Evolutionary conservation across 2,888 invertebrate genomes (phyloP), one percentile per base, ranked within the genome.

Genomic region (Amaurobius ferox): DNA sequence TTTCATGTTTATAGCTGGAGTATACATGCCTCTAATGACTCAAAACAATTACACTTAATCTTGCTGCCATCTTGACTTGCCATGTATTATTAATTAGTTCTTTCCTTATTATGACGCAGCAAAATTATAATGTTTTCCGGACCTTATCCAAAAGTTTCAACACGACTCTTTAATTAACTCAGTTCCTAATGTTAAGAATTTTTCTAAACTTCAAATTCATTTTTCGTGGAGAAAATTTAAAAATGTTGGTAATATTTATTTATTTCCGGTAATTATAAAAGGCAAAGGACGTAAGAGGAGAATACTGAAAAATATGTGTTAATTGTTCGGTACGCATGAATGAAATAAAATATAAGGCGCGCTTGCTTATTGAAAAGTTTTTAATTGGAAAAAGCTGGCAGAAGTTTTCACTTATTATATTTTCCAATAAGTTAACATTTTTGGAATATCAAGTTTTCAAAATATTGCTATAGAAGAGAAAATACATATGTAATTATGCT

Each of bases 31-130:
- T 67, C 80, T 73, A 80, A 80, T 80, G 80, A 80, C 73, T 73
- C 80, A 62, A 23, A 71, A 62, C 70, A 35, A 30, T 62, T 44
- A 28, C 67, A 66, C 73, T 73, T 80, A 80, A 80, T 73, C 73
- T 73, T 67, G 44, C 64, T 55, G 64, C 73, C 73, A 80, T 80
- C 72, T 73, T 66, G 73, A 35, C 67, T 39, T 80, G 80, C 73
- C 72, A 66, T 67, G 73, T 66, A 73, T 67, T 80, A 80, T 80
- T 80, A 80, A 80, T 80, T 73, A 73, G 67, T 80, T 80, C 44
- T 44, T 64, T 80, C 67, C 48, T 80, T 79, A 79, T 79, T 79
- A 71, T 61, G 44, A 71, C 62, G 62, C 40, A 28, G 40, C 70
- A 55, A 55, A 70, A 19, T 16, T n/a, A 13, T 19, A 19, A 44